Percentiles rank a stretch among this genome's conserved stretches.
Conservation (phyloP, 92 coral and sea anemone genomes). For the Isaurus tuberculatus region DNA sequence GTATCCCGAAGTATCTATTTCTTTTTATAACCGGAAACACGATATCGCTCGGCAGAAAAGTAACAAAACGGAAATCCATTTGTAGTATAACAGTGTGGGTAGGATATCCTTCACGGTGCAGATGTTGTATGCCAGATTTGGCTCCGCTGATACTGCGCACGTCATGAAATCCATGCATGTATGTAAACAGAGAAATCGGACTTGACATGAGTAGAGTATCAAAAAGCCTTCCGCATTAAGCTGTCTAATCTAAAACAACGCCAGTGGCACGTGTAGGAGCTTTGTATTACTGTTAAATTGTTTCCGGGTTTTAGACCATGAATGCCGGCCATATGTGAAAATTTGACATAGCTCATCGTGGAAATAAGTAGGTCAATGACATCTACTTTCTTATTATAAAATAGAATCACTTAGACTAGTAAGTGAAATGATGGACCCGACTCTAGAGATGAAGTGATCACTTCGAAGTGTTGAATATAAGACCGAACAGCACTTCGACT, state of each 20-base stretch:
- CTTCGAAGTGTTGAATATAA: neutral
- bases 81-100: neutral
- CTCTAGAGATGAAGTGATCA: neutral
- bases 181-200: neutral
- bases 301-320: neutral
- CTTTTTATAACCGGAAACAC: neutral
- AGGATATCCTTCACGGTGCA: neutral
- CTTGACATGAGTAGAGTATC: neutral
- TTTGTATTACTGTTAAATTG: constrained; percentile 3
- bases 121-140: neutral
- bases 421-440: neutral
- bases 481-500: no score
- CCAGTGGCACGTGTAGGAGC: constrained; percentile 17
- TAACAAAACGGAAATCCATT: neutral
- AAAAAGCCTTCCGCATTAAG: neutral
- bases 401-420: neutral
- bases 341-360: constrained; percentile 14
- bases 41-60: neutral
- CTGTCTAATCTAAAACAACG: constrained; percentile 9
- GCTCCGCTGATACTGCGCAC: neutral
- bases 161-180: neutral
- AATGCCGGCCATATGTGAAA: neutral
- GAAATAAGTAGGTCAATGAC: neutral
- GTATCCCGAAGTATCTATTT: neutral
- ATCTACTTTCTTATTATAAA: neutral